These are phyloP conservation scores for Axea sp. DNA, from an alignment of 2,888 invertebrate genomes.

Conservation along the genomic window DNA sequence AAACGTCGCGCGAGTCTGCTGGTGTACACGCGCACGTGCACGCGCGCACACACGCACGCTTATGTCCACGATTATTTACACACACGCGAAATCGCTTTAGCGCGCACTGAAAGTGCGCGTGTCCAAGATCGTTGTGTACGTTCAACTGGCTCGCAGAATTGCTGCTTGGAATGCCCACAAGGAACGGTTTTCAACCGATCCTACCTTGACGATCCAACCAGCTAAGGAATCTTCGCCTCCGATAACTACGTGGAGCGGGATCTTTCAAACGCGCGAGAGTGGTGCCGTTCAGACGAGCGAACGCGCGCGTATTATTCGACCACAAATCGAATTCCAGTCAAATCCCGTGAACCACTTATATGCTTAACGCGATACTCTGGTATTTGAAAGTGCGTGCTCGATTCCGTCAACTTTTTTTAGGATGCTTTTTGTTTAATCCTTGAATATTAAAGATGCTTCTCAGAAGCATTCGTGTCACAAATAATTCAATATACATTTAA, in stretches of 20 bases:
- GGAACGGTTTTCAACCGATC: constrained; percentile 70
- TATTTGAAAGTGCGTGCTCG: constrained; percentile 33
- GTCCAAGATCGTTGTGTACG: constrained; percentile 68
- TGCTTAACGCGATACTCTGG: constrained; percentile 13
- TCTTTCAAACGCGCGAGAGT: constrained; percentile 29
- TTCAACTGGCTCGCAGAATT: constrained; percentile 74
- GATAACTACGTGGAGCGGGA: constrained; percentile 49
- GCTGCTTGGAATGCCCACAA: constrained; percentile 74
- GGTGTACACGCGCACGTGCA: constrained; percentile 23
- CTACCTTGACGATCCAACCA: constrained; percentile 66
- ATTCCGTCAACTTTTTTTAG: constrained; percentile 25
- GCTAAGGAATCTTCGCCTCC: constrained; percentile 68
- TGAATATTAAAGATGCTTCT: too few relatives aligned
- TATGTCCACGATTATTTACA: constrained; percentile 13
- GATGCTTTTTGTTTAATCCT: too few relatives aligned
- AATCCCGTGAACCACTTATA: constrained; percentile 46
- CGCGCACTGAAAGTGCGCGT: constrained; percentile 66
- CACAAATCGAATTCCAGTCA: constrained; percentile 54
- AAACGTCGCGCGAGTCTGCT: constrained; percentile 17
- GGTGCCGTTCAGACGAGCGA: constrained; percentile 24
- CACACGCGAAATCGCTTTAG: constrained; percentile 55
- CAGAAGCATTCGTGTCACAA: too few relatives aligned
- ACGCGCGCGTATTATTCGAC: constrained; percentile 31
- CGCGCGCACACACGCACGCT: constrained; percentile 12
- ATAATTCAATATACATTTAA: too few relatives aligned